Base-by-base conservation (phyloP, 2,797 vertebrate genomes). In the Aphelocoma californica region DNA sequence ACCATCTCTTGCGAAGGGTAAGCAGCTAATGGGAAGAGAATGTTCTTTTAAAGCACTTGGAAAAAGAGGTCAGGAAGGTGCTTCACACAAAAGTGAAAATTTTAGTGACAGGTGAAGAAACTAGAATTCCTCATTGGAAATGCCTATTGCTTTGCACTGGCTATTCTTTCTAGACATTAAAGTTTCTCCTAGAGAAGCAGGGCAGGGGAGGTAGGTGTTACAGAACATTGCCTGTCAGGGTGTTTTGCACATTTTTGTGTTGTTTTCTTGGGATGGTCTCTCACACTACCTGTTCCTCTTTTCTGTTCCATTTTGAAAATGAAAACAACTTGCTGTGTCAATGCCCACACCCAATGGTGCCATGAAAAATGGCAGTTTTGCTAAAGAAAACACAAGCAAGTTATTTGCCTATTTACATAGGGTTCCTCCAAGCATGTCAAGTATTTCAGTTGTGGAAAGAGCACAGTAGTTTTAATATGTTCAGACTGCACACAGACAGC, bases 151-250 rank as follows among this genome's bases (percentile, higher is more conserved):
- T 81, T 44, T 34, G 38, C 28, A 8, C 25, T 45, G 44, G 7
- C 18, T 66, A 7, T 1, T 88, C 62, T 81, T 51, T 18, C 32
- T 45, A 53, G 74, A 40, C 32, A 38, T 7, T 29, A 1, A 25
- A 18, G 19, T 11, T 38, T 36, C 61, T 81, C 51, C 69, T n/a
- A 0, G 1, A 40, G 51, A 21, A 34, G 73, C n/a, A 66, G 77
- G 40, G 47, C 53, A 58, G 70, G 18, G 62, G 32, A 73, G 28
- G 31, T 1, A 34, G 58, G 20, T 58, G 48, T 9, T 18, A 24
- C 20, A 72, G 50, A 29, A 19, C 0, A 0, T 17, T 67, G 54
- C 19, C 45, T 26, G 2, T 38, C 26, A 7, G 18, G 10, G 24
- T 15, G 10, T 48, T 81, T 58, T 57, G 36, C 38, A 53, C 0